These are phyloP conservation scores for Diadegma fenestrale DNA, from an alignment of 2,888 invertebrate species.

Conservation along the genomic window DNA sequence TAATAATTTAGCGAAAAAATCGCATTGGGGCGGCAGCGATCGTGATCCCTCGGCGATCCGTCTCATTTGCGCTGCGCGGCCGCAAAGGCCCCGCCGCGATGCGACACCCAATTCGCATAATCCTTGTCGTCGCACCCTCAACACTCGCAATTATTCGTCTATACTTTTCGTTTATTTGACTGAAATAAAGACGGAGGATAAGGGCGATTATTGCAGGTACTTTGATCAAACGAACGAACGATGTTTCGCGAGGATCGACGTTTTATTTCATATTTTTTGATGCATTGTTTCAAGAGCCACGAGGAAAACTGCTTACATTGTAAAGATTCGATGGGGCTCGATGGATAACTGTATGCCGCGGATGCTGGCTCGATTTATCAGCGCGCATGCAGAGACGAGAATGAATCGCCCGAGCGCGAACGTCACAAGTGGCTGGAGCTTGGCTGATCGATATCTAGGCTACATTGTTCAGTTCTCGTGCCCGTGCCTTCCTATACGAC, in stretches of 20 bases:
- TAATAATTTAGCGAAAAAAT: slow-evolving; percentile 8
- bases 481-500: not conserved
- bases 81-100: slow-evolving; percentile 2
- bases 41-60: slow-evolving; percentile 23
- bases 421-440: slow-evolving; percentile 22
- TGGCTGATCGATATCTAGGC: slow-evolving; percentile 72
- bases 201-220: not conserved
- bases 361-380: slow-evolving; percentile 18
- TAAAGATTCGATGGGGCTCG: too few species aligned
- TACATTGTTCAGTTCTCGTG: slow-evolving; percentile 65
- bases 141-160: slow-evolving; percentile 4
- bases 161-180: slow-evolving; percentile 40
- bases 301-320: too few species aligned
- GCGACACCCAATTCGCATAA: not conserved
- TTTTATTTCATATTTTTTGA: not conserved
- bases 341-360: too few species aligned
- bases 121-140: slow-evolving; percentile 18
- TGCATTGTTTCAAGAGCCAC: slow-evolving; percentile 8
- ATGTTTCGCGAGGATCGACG: too few species aligned
- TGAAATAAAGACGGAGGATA: slow-evolving; percentile 63
- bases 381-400: slow-evolving; percentile 32
- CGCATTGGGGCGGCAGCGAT: slow-evolving; percentile 21
- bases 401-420: slow-evolving; percentile 15
- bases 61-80: slow-evolving; percentile 34
- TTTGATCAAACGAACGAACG: not conserved